Evolutionary conservation across 92 coral and sea anemone species (phyloP).

Genomic region (Ricordea florida): DNA sequence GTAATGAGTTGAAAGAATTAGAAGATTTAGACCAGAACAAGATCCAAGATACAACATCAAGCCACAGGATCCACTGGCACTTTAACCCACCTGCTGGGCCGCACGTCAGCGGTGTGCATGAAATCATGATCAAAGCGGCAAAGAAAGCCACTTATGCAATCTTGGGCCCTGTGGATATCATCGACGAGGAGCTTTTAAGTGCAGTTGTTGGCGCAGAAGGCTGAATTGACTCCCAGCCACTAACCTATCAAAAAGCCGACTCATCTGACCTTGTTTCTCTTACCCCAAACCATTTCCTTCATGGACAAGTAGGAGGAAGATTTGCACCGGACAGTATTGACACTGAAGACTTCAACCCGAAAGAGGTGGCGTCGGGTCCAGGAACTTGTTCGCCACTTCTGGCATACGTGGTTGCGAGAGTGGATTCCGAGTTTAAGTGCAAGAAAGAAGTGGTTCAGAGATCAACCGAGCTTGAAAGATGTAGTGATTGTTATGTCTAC

Average conservation of each 20-base stretch:
- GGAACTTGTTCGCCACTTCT: constrained; percentile 26
- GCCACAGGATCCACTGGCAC: constrained; percentile 37
- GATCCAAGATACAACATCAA: constrained; percentile 22
- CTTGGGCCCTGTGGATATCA: constrained; percentile 36
- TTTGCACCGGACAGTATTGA: constrained; percentile 42
- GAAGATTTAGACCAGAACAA: constrained; percentile 12
- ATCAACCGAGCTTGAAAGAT: constrained; percentile 8
- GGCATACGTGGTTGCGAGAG: constrained; percentile 50
- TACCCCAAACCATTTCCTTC: constrained; percentile 60
- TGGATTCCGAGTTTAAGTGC: constrained; percentile 28
- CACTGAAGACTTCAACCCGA: constrained; percentile 30
- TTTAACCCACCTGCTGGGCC: constrained; percentile 25
- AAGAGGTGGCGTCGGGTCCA: constrained; percentile 38
- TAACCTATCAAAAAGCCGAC: constrained; percentile 48
- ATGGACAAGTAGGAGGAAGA: constrained; percentile 59
- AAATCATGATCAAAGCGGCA: constrained; percentile 29
- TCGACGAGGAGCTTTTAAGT: constrained; percentile 58
- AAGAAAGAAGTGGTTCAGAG: neutral
- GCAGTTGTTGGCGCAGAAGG: constrained; percentile 59
- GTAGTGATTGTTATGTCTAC: constrained; percentile 7
- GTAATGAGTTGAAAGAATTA: constrained; percentile 23
- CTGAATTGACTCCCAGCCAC: constrained; percentile 43
- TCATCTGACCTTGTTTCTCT: constrained; percentile 46
- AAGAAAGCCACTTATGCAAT: constrained; percentile 23
- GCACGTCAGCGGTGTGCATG: constrained; percentile 31